These are phyloP conservation scores for Sinocyclocheilus grahami DNA, from an alignment of 2,113 vertebrate genomes.

Conservation along the genomic window DNA sequence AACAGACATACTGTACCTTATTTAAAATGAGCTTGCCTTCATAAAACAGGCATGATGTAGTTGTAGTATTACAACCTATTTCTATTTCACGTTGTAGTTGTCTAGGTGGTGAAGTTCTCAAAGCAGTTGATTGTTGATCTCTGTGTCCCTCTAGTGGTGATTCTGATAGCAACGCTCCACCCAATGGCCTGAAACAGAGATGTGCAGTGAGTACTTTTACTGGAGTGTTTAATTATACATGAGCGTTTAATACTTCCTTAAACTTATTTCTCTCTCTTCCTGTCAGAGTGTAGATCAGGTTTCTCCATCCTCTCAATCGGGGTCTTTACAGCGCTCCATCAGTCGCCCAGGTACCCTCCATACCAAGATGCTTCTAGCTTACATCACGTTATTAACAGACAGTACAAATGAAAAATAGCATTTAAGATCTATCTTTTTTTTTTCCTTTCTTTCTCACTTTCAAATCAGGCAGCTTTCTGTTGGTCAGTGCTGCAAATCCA, in stretches of 20 bases:
- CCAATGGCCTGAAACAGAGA: constrained; percentile 61
- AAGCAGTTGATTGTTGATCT: constrained; percentile 24
- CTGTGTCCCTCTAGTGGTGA: constrained; percentile 73
- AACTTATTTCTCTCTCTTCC: not conserved
- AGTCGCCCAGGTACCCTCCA: constrained; percentile 60
- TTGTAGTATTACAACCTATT: not conserved
- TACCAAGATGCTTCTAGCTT: not conserved
- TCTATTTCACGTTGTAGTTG: not conserved
- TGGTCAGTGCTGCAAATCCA: no score
- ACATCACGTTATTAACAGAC: no score
- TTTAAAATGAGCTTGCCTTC: not conserved
- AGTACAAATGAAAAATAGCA: not conserved
- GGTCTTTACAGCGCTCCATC: constrained; percentile 62
- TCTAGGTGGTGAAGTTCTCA: not conserved
- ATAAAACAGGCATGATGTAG: not conserved
- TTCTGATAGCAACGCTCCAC: constrained; percentile 63
- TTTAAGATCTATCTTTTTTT: not conserved
- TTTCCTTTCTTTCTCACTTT: no score
- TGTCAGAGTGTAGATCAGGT: constrained; percentile 74
- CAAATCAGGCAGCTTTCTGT: no score
- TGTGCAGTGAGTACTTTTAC: constrained; percentile 69
- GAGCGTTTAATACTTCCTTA: not conserved
- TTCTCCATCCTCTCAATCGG: constrained; percentile 20
- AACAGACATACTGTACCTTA: not conserved
- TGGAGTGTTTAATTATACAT: no score